phyloP scores from a whole-genome alignment of 2,797 vertebrate genomes.

The Phyllotis vaccarum region DNA sequence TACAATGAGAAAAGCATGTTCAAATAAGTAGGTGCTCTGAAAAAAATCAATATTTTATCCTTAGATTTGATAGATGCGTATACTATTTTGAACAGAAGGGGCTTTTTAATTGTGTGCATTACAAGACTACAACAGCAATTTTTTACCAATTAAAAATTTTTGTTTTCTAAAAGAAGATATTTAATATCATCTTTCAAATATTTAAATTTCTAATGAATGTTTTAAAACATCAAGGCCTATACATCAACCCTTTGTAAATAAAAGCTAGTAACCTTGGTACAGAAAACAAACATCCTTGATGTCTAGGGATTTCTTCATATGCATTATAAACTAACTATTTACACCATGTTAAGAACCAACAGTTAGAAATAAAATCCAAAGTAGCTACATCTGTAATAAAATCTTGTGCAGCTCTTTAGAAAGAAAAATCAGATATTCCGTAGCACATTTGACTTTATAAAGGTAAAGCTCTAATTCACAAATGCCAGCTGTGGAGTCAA shows the following conservation, averaged over 20 bases:
- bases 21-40: slow-evolving; percentile 58
- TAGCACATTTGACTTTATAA: slow-evolving; percentile 1
- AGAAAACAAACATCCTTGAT: not conserved
- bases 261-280: not conserved
- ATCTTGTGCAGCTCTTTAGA: slow-evolving; percentile 25
- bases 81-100: slow-evolving; percentile 74
- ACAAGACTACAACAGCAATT: slow-evolving; percentile 59
- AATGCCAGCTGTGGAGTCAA: not conserved
- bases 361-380: slow-evolving; percentile 42
- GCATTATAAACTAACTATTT: slow-evolving; percentile 8
- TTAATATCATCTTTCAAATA: slow-evolving; percentile 62
- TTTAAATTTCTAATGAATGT: slow-evolving; percentile 51
- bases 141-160: slow-evolving; percentile 67
- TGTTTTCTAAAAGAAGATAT: slow-evolving; percentile 59
- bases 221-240: slow-evolving; percentile 51
- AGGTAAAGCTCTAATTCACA: slow-evolving; percentile 18
- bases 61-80: slow-evolving; percentile 60
- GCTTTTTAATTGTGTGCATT: slow-evolving; percentile 69
- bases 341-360: not conserved
- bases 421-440: not conserved
- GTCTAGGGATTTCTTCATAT: slow-evolving; percentile 1
- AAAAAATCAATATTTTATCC: slow-evolving; percentile 58
- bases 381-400: slow-evolving; percentile 7
- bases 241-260: slow-evolving; percentile 46
- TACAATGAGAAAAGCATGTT: slow-evolving; percentile 51